Base-by-base conservation (phyloP, 1,140 invertebrate genomes). In the Drosophila ambigua region DNA sequence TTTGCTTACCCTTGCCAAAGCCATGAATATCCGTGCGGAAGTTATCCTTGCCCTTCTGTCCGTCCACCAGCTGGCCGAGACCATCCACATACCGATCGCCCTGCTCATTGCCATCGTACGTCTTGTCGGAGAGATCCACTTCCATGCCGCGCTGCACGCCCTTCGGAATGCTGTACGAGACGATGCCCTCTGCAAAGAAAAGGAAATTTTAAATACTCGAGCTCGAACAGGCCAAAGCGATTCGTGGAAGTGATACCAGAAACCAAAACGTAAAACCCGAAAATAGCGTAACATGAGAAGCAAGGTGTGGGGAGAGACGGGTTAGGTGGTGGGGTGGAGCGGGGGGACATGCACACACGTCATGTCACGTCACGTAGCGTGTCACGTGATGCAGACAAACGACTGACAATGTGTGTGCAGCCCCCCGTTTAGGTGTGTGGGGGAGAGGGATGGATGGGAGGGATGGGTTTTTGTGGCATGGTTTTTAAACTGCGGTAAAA, bases 21-120 rank as follows among this genome's bases (percentile, higher is more conserved):
- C 94, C 95, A 71, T 93, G 93, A 52, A 94, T 90, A 91, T 96
- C 95, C 24, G 94, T 92, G 77, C 95, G 94, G 92, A 97, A 98
- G 93, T 98, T 96, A 77, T 97, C 96, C 52, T 94, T 93, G 53
- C 97, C 97, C 78, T 93, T 94, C 73, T 95, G 94, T n/a, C 98
- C 97, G 91, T 99, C 98, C 8, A 96, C 95, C 55, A 99, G 93
- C 92, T 98, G 97, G 8, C 98, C 98, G 13, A 99, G 92, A 0
- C 98, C 98, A n/a, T 96, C 95, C 39, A 93, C 93, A 54, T 98
- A 94, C 74, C 94, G 93, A 49, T 94, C 94, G 5, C 94, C 95
- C 81, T 96, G 94, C 94, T 96, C 95, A 62, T 95, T 94, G 20
- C 98, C 98, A 92, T 99, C 98, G 93, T 99, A 99, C 44, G 96